Evolutionary conservation across 2,113 vertebrate species (phyloP), one percentile per base, ranked within the genome.

Genomic region (Lamprologus ornatipinnis): DNA sequence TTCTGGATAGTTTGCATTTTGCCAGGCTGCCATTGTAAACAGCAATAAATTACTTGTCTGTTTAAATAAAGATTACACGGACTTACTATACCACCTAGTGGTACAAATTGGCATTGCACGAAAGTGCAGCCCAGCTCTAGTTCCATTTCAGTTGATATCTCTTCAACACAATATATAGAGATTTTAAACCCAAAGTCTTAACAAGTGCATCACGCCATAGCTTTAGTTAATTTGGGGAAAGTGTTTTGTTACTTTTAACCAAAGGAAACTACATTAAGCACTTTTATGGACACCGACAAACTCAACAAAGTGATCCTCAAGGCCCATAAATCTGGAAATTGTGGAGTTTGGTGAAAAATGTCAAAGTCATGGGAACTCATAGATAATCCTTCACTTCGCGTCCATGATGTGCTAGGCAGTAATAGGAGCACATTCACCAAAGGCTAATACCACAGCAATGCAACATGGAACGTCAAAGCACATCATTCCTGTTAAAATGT

Each of bases 211-310:
- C 40, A 5, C 2, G 15, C 0, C 9, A 47, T 10, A 47, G 23
- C 40, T 47, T 28, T 28, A 45, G 5, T 45, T 45, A 45, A 17
- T 28, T 47, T 47, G 5, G 6, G 14, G 40, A 75, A 19, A 3
- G 9, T 19, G 15, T 75, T 47, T 17, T 17, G 23, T 28, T 7
- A 47, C 9, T 75, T 75, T 0, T 19, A 0, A 47, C 14, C 14
- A 75, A 21, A 37, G 3, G 33, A 65, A 65, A 65, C 19, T 65
- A 65, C 68, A 47, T 47, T 7, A 75, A 28, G 2, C 42, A 45
- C 3, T 1, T 28, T 28, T 11, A 73, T 17, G 13, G 40, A 73
- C 40, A 73, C 8, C 1, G 0, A 3, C 8, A 17, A 23, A 45
- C 37, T 73, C 1, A 73, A 45, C 68, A 47, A 75, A 75, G 0